These are phyloP conservation scores for Myripristis jacobus DNA, from an alignment of 2,797 vertebrate genomes.

Conservation along the genomic window DNA sequence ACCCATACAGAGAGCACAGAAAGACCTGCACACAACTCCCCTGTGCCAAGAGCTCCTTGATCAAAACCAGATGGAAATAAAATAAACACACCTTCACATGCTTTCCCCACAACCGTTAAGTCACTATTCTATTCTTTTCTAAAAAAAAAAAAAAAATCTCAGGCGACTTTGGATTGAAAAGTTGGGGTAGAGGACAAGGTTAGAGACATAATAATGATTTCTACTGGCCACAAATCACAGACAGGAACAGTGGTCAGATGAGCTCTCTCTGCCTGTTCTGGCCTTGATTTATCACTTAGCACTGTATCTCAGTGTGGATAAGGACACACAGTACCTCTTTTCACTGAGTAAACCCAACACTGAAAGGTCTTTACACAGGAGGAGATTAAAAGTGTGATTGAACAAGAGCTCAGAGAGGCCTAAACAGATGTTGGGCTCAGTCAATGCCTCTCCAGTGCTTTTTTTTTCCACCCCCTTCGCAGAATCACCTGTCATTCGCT, in stretches of 20 bases:
- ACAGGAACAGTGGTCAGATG: slow-evolving; percentile 24
- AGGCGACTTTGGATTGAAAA: slow-evolving; percentile 46
- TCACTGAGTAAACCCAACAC: slow-evolving; percentile 26
- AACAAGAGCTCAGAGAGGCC: slow-evolving; percentile 31
- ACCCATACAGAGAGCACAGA: slow-evolving; percentile 12
- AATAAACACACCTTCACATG: slow-evolving; percentile 48
- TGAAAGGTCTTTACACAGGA: slow-evolving; percentile 41
- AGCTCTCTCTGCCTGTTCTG: slow-evolving; percentile 33
- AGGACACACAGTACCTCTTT: slow-evolving; percentile 16
- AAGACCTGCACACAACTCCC: slow-evolving; percentile 23
- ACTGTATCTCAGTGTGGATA: slow-evolving; percentile 31
- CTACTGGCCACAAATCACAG: slow-evolving; percentile 40
- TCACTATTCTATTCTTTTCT: slow-evolving; percentile 23
- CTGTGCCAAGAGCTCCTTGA: slow-evolving; percentile 45
- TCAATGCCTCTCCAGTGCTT: slow-evolving; percentile 48
- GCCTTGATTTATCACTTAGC: slow-evolving; percentile 38
- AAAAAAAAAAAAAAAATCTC: slow-evolving; percentile 20
- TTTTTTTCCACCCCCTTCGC: slow-evolving; percentile 25
- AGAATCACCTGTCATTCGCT: slow-evolving; percentile 76
- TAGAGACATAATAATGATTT: slow-evolving; percentile 20
- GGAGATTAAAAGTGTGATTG: slow-evolving; percentile 39
- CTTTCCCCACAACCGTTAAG: slow-evolving; percentile 23
- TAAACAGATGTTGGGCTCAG: slow-evolving; percentile 76
- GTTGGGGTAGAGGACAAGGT: slow-evolving; percentile 33
- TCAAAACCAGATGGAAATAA: slow-evolving; percentile 70